Evolutionary conservation across 2,888 invertebrate genomes (phyloP), one percentile per base, ranked within the genome.

Genomic region (Zaprionus bogoriensis): DNA sequence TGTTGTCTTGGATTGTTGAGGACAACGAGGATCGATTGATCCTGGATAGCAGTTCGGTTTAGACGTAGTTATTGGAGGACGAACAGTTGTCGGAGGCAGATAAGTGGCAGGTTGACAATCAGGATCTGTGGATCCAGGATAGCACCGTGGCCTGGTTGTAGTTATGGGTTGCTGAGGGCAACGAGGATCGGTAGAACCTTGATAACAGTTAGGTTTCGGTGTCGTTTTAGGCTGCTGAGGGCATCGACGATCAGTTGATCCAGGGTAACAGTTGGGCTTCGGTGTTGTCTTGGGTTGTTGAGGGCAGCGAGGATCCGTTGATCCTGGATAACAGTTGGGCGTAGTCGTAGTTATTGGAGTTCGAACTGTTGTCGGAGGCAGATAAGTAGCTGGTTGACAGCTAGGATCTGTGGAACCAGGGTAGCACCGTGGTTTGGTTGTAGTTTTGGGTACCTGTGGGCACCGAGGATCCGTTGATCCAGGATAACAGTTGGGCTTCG

Each of bases 11-110:
- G 5, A 14, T 6, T 60, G 7, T 1, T 25, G 22, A 20, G 44
- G 44, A 20, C 64, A 64, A 1, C 52, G 39, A 0, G 58, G 58
- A 63, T 92, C 91, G 0, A 17, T 77, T 0, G 89, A 87, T 0
- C 91, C 46, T 1, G 46, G 54, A 39, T 47, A 53, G 25, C 53
- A 54, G 0, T 27, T 45, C 0, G 53, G 53, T 2, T 25, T 6
- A 1, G 45, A 12, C 0, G 53, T 54, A 4, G 39, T 39, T 20
- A 39, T 2, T 0, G 22, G 39, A 22, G 39, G 39, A 0, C 39
- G 2, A 3, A 22, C 2, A 0, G 39, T 39, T 10, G 39, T 39
- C 10, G 39, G 39, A 4, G 39, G 39, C 2, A 22, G 14, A 3
- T 39, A 39, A 1, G 36, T 36, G 0, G 36, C 36, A 6, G 36